Percentiles rank a stretch among this genome's conserved stretches.
phyloP scores from a whole-genome alignment of 1,140 invertebrate species.

The Reticulitermes speratus region DNA sequence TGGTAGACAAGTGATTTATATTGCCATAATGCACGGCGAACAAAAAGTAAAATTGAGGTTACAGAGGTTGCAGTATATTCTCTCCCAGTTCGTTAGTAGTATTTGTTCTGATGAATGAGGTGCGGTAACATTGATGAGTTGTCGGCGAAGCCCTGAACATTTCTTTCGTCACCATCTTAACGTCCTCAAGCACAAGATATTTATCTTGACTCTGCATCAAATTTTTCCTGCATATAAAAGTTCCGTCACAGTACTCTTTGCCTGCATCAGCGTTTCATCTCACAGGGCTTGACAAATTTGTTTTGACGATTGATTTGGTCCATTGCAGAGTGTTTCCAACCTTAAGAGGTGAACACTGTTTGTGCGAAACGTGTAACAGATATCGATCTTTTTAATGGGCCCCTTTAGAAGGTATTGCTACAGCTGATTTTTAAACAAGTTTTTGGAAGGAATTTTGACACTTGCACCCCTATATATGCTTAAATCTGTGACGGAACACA shows the following conservation, averaged over 20 bases:
- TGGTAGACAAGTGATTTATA: no score
- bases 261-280: constrained; percentile 10
- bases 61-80: neutral
- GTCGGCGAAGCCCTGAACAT: neutral
- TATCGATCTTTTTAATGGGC: no score
- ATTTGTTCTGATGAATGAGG: neutral
- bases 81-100: neutral
- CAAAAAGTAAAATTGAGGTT: no score
- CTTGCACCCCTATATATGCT: no score
- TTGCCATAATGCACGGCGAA: no score
- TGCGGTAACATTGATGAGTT: neutral
- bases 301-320: neutral
- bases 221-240: neutral
- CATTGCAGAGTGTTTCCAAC: no score
- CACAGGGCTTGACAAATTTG: neutral
- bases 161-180: neutral
- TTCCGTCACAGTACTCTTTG: neutral
- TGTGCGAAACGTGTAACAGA: no score
- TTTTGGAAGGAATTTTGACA: no score
- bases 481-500: no score
- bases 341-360: no score
- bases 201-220: neutral
- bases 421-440: no score
- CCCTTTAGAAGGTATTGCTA: no score
- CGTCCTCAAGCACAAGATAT: neutral